Conservation (phyloP, 2,888 invertebrate genomes). For the Patella caerulea region DNA sequence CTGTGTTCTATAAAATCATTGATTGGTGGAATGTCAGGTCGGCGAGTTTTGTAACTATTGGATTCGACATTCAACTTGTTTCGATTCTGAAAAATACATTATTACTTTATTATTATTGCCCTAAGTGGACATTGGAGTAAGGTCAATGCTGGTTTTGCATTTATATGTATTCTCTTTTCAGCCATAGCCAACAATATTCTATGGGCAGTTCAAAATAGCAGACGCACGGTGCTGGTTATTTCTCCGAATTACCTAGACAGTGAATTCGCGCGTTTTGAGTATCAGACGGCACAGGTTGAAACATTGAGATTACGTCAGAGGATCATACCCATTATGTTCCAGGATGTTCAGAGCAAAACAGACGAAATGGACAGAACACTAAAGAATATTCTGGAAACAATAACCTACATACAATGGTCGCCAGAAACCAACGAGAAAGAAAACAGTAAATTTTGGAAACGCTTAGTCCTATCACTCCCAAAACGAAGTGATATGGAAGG, state of each 20-base stretch:
- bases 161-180: slow-evolving; percentile 27
- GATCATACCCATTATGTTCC: slow-evolving; percentile 56
- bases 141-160: too few species aligned
- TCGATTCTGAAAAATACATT: too few species aligned
- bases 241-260: slow-evolving; percentile 54
- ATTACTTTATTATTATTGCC: too few species aligned
- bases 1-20: too few species aligned
- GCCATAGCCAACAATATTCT: slow-evolving; percentile 62
- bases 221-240: slow-evolving; percentile 55
- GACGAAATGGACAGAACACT: slow-evolving; percentile 50
- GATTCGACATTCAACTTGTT: too few species aligned
- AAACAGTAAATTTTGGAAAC: slow-evolving; percentile 53
- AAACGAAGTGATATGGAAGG: slow-evolving; percentile 41
- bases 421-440: slow-evolving; percentile 30
- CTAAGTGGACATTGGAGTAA: too few species aligned
- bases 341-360: slow-evolving; percentile 42
- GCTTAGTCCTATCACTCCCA: slow-evolving; percentile 52
- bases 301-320: slow-evolving; percentile 56
- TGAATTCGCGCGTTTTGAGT: slow-evolving; percentile 59
- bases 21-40: too few species aligned
- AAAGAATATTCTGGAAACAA: slow-evolving; percentile 47
- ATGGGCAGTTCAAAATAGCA: slow-evolving; percentile 54
- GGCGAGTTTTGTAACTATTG: too few species aligned
- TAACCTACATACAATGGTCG: slow-evolving; percentile 58
- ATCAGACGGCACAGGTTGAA: slow-evolving; percentile 60